These are phyloP conservation scores for Psittacula cyanocephala DNA, from an alignment of 2,113 vertebrate species.

Conservation along the genomic window DNA sequence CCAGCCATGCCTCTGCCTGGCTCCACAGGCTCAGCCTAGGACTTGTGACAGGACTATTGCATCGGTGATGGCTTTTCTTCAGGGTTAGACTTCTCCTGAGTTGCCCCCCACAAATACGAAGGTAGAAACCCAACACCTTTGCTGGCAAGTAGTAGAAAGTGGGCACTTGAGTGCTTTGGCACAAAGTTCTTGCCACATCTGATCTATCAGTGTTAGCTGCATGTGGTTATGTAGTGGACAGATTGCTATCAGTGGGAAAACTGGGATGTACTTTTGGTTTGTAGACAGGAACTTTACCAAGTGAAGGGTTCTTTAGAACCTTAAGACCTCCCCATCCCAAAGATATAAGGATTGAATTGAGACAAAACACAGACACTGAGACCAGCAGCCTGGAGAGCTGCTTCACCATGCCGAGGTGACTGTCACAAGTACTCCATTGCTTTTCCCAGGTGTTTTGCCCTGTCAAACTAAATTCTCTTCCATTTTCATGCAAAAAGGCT, in stretches of 20 bases:
- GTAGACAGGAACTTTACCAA: not conserved
- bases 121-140: not conserved
- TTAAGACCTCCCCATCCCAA: not conserved
- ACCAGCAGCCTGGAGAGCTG: not conserved
- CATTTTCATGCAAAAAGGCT: not conserved
- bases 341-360: not conserved
- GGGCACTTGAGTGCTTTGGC: not conserved
- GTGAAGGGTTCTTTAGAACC: not conserved
- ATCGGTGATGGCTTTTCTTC: not conserved
- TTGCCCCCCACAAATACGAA: not conserved
- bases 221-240: not conserved
- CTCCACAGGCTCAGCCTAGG: not conserved
- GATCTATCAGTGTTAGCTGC: not conserved
- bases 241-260: not conserved
- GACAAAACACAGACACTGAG: fast-evolving
- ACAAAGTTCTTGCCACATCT: not conserved
- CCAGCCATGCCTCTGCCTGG: not conserved
- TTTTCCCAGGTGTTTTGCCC: not conserved
- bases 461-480: not conserved
- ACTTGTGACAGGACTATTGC: not conserved
- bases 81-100: not conserved
- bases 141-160: not conserved
- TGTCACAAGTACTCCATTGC: not conserved
- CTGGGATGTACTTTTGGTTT: not conserved
- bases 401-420: not conserved